phyloP scores from a whole-genome alignment of 2,888 invertebrate species.

The Colletes collaris region DNA sequence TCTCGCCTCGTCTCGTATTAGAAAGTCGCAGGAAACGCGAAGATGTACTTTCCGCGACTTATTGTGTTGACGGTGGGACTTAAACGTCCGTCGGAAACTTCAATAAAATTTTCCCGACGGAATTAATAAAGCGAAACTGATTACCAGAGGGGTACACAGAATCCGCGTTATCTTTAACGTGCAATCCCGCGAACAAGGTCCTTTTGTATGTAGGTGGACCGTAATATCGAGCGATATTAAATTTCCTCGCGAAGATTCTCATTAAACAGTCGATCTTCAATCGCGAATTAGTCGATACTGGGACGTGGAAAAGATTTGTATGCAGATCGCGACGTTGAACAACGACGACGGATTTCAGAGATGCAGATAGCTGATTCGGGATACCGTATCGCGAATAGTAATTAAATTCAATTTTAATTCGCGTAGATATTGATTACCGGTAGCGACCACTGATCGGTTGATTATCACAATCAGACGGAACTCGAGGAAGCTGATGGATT shows the following conservation, averaged over 20 bases:
- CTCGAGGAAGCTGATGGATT: too few relatives aligned
- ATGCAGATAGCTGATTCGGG: neutral
- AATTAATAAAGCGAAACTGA: conserved; percentile 42
- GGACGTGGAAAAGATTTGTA: neutral
- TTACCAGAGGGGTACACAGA: conserved; percentile 19
- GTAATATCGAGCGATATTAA: conserved; percentile 52
- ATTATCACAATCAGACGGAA: too few relatives aligned
- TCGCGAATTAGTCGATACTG: conserved; percentile 10
- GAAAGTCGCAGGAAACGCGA: neutral
- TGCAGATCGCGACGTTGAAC: neutral
- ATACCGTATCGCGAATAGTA: neutral
- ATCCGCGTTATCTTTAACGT: conserved; percentile 44
- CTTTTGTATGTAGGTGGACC: conserved; percentile 19
- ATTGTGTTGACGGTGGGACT: conserved; percentile 32
- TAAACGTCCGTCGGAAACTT: conserved; percentile 23
- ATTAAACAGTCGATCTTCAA: conserved; percentile 40
- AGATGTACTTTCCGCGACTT: conserved; percentile 13
- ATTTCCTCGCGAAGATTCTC: conserved; percentile 51
- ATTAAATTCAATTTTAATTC: too few relatives aligned
- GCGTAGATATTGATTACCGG: too few relatives aligned
- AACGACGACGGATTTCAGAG: neutral
- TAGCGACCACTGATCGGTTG: too few relatives aligned
- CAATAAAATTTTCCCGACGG: conserved; percentile 34
- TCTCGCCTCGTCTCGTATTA: neutral
- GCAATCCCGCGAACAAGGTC: conserved; percentile 33